phyloP scores from a whole-genome alignment of 2,797 vertebrate species.

The Acanthiza pusilla region DNA sequence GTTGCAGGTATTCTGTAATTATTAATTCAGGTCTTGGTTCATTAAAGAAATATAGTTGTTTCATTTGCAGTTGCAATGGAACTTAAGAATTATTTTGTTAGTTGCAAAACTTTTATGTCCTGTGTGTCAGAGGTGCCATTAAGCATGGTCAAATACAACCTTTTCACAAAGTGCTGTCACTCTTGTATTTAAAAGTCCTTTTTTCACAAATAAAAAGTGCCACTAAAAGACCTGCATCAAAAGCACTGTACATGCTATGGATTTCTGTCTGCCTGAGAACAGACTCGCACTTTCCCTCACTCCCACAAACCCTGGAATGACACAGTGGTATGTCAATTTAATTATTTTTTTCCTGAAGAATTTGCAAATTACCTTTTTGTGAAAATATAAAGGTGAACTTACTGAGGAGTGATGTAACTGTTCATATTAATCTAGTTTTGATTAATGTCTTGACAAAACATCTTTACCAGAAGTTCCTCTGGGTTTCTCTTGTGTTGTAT shows the following conservation, averaged over 20 bases:
- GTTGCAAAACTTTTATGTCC: not conserved
- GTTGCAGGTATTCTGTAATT: not conserved
- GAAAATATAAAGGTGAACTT: constrained; percentile 15
- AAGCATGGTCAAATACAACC: not conserved
- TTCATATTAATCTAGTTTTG: not conserved
- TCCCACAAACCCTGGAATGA: not conserved
- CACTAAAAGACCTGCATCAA: not conserved
- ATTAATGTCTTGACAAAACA: constrained; percentile 25
- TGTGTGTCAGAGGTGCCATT: not conserved
- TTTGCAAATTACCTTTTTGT: constrained; percentile 22
- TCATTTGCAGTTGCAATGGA: not conserved
- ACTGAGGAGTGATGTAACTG: constrained; percentile 5
- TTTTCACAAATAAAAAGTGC: not conserved
- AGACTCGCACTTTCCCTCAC: not conserved
- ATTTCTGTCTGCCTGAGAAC: not conserved
- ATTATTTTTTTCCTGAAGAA: not conserved
- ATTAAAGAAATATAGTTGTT: not conserved
- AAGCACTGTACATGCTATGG: not conserved
- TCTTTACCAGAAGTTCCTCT: not conserved
- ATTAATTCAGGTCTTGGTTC: not conserved
- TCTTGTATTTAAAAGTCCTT: not conserved
- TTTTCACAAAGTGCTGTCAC: not conserved
- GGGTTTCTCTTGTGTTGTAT: not conserved
- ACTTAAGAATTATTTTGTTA: not conserved
- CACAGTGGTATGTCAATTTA: not conserved